Evolutionary conservation across 2,888 invertebrate species (phyloP), one percentile per base, ranked within the genome.

Genomic region (Sclerodermus sp.): DNA sequence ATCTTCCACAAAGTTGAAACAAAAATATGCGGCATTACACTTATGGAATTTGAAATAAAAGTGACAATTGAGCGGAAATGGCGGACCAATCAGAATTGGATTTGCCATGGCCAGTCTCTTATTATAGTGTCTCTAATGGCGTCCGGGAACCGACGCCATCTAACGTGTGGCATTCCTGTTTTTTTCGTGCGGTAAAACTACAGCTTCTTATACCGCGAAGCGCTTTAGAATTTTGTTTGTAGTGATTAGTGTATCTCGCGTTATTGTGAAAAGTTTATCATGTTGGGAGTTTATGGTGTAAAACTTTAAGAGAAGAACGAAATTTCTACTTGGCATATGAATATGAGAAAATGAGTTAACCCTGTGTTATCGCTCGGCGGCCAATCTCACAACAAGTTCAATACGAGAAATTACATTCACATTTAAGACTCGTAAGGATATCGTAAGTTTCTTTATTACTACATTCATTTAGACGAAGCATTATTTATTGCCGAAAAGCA

Each of bases 71-170:
- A n/a, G n/a, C n/a, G n/a, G n/a, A n/a, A n/a, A n/a, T n/a, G n/a
- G n/a, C n/a, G n/a, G n/a, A n/a, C n/a, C n/a, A n/a, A n/a, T n/a
- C n/a, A n/a, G n/a, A n/a, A n/a, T n/a, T n/a, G n/a, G n/a, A n/a
- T n/a, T n/a, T n/a, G n/a, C n/a, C n/a, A n/a, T n/a, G n/a, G n/a
- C n/a, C n/a, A n/a, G n/a, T n/a, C n/a, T n/a, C n/a, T n/a, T n/a
- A n/a, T n/a, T n/a, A n/a, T n/a, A n/a, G n/a, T n/a, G n/a, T n/a
- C n/a, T n/a, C 23, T 23, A 5, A 68, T 66, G 68, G 69, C 69
- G 69, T 67, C 64, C 55, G 58, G 53, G 64, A 67, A 76, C 74
- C 75, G 77, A 77, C 77, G 76, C 77, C 77, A 77, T 76, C 77
- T 77, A 75, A 77, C 76, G 71, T 68, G 67, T 69, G 67, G 75